Evolutionary conservation across 1,140 invertebrate genomes (phyloP), one percentile per base, ranked within the genome.

Genomic region (Drosophila rhopaloa): DNA sequence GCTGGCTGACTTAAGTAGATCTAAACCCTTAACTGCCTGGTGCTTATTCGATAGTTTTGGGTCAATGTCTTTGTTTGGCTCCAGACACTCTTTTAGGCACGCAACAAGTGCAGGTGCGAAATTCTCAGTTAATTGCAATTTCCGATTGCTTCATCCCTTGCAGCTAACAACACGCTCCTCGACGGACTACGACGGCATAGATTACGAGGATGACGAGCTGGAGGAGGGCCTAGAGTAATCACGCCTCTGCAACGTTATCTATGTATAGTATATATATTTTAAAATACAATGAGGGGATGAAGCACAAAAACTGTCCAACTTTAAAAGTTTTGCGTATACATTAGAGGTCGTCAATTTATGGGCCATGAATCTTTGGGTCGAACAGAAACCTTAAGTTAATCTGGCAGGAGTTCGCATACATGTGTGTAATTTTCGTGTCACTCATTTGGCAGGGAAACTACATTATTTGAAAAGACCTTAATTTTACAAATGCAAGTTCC

Each of bases 151-250:
- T 50, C 65, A 53, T 46, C 37, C 41, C 35, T 88, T 81, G 27
- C 74, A 89, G 84, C 57, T 89, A 54, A 84, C 67, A 40, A 65
- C 73, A 55, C 84, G 84, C 41, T 83, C 83, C 13, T 83, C 83
- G 24, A 55, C 76, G 44, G 84, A 91, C 44, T 91, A 84, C 46
- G 82, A 91, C 43, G 86, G 75, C 61, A 88, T 82, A 54, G 86
- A 91, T 27, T 90, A 91, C 13, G 90, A 91, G 44, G 85, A 91
- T 27, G 80, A 89, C 54, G 78, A 91, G 9, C 41, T 83, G 40
- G 88, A 91, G 48, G 90, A 91, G 47, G 83, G 68, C 24, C 68
- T 91, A 65, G 90, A 91, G 37, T 91, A 86, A 59, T 60, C 41
- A 1, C 58, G 35, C 51, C 24, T 66, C 37, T 48, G 59, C 53